These are phyloP conservation scores for Aselliscus stoliczkanus DNA, from an alignment of 2,797 vertebrate species.

Conservation along the genomic window DNA sequence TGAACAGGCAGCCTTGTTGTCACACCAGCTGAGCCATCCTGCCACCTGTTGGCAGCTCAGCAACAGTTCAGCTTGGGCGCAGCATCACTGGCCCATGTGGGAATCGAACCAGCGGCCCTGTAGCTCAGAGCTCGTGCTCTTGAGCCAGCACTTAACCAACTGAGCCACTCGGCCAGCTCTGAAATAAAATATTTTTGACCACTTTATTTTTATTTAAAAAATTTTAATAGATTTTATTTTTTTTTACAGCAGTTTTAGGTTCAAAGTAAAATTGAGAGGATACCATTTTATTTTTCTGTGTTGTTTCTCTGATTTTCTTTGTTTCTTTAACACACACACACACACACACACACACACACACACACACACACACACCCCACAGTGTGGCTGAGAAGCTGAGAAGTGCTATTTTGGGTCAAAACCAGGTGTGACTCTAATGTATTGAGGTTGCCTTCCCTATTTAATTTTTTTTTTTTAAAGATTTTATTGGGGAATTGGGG, in stretches of 20 bases:
- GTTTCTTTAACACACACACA: neutral
- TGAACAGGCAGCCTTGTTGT: no score
- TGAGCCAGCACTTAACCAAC: no score
- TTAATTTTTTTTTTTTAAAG: no score
- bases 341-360: neutral
- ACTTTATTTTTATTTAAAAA: neutral
- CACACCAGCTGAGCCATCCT: no score
- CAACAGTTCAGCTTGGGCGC: no score
- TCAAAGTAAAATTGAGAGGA: neutral
- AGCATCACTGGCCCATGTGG: no score
- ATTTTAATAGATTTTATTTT: neutral
- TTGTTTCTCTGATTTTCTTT: conserved; percentile 1
- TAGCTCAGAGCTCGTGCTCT: no score
- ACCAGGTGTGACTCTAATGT: neutral
- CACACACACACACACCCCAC: no score
- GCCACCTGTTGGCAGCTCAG: no score
- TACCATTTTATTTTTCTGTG: neutral
- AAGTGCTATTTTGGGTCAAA: neutral
- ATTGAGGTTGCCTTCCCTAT: neutral
- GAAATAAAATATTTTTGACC: neutral
- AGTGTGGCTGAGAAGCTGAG: neutral
- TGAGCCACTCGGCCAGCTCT: no score
- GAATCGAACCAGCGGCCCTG: no score
- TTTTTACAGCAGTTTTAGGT: neutral
- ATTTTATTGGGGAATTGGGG: no score